phyloP scores from a whole-genome alignment of 2,888 invertebrate genomes.

The Habroteleia sp. region DNA sequence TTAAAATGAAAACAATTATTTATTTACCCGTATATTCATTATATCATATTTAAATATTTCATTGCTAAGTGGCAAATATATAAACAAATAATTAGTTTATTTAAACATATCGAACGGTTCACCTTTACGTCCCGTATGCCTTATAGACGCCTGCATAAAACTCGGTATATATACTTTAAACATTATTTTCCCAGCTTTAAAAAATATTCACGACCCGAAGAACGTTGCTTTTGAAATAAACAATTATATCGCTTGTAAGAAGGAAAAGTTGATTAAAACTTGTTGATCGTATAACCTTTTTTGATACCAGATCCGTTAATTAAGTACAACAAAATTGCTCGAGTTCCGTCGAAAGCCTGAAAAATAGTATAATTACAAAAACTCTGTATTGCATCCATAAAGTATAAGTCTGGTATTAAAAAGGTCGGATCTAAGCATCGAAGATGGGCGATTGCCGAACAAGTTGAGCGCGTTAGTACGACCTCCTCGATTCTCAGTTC shows the following conservation, averaged over 20 bases:
- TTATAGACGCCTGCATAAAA: too few species aligned
- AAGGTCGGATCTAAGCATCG: constrained; percentile 20
- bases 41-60: too few species aligned
- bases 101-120: too few species aligned
- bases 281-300: constrained; percentile 13
- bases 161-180: too few species aligned
- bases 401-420: constrained; percentile 11
- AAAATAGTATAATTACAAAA: constrained; percentile 34
- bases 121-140: too few species aligned
- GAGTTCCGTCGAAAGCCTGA: constrained; percentile 2
- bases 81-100: too few species aligned
- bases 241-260: neutral
- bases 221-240: too few species aligned
- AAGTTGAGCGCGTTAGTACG: constrained; percentile 51
- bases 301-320: neutral
- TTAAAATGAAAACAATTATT: too few species aligned
- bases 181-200: too few species aligned
- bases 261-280: constrained; percentile 9
- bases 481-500: constrained; percentile 39
- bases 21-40: too few species aligned
- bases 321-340: neutral
- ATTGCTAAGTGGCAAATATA: too few species aligned
- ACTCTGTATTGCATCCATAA: constrained; percentile 17
- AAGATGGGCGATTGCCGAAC: constrained; percentile 38
- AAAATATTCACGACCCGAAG: too few species aligned